Evolutionary conservation across 37 sponge, comb jelly and placozoan species (phyloP), one percentile per base, ranked within the genome.

Genomic region (Aphrocallistes beatrix): DNA sequence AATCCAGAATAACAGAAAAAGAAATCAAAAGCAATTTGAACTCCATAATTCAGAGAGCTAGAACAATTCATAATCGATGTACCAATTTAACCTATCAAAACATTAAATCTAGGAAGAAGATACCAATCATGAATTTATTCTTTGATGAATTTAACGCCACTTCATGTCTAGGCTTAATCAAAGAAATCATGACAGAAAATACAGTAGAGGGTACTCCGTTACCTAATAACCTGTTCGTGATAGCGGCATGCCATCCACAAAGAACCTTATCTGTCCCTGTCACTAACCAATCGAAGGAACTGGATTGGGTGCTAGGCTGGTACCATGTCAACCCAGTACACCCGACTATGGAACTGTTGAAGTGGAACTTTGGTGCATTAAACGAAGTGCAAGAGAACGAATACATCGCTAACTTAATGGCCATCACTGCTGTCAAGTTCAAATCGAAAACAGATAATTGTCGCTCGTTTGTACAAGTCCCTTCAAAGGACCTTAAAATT

Each of bases 91-190:
- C 75, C 34, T n/a, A n/a, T n/a, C n/a, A n/a, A n/a, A 32, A 32
- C 21, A 19, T 25, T 25, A 60, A 21, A 60, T 47, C 49, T 17
- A 3, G 3, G 32, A 60, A 25, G 75, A 19, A 60, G 6, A 60
- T 60, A 60, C 75, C 75, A 13, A 60, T 30, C 13, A 0, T 81
- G 0, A 36, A 86, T 86, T 88, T 92, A 19, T 93, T 91, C 81
- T 30, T 91, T 25, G 95, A 95, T 87, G 95, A 95, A 48, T 82
- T 95, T 37, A 95, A 95, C 90, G 92, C 95, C 36, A 88, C 93
- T 21, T 92, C 95, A 9, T 95, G 95, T 84, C 50, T 92, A 37
- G 95, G 95, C 30, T 50, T 95, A n/a, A 84, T 95, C 83, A 95
- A 95, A 81, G 95, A 95, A 38, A 51, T 95, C 38, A 86, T 92